These are phyloP conservation scores for Callimorpha dominula DNA, from an alignment of 2,888 invertebrate species.

Conservation along the genomic window DNA sequence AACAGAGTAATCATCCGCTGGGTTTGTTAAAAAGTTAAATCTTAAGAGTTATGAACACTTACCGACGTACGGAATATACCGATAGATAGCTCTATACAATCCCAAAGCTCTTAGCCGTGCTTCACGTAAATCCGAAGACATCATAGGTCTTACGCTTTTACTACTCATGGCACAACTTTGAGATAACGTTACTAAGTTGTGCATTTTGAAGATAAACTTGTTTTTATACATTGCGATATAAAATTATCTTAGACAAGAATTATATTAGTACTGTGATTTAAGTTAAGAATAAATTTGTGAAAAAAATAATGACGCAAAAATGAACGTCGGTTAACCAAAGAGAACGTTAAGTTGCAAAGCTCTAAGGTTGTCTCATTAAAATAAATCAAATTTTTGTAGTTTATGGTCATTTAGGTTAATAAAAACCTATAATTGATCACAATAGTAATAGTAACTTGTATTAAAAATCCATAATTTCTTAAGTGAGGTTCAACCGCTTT, in stretches of 20 bases:
- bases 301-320: not conserved
- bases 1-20: not conserved
- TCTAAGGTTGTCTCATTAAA: not conserved
- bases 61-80: constrained; percentile 95
- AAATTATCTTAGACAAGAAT: not conserved
- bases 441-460: too few relatives aligned
- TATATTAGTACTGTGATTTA: not conserved
- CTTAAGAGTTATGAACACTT: constrained; percentile 61
- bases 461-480: too few relatives aligned
- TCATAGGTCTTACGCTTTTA: constrained; percentile 92
- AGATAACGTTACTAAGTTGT: not conserved
- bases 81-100: constrained; percentile 96
- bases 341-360: not conserved
- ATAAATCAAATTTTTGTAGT: not conserved
- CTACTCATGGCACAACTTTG: constrained; percentile 5
- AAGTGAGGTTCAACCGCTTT: too few relatives aligned
- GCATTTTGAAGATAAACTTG: not conserved
- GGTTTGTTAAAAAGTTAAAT: too few relatives aligned
- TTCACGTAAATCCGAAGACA: constrained; percentile 92
- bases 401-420: not conserved
- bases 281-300: not conserved
- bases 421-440: too few relatives aligned
- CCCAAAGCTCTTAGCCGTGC: constrained; percentile 93
- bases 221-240: constrained; percentile 3
- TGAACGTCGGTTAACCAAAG: not conserved